Conservation (phyloP, 2,888 invertebrate species). For the Diplolepis rosae region DNA sequence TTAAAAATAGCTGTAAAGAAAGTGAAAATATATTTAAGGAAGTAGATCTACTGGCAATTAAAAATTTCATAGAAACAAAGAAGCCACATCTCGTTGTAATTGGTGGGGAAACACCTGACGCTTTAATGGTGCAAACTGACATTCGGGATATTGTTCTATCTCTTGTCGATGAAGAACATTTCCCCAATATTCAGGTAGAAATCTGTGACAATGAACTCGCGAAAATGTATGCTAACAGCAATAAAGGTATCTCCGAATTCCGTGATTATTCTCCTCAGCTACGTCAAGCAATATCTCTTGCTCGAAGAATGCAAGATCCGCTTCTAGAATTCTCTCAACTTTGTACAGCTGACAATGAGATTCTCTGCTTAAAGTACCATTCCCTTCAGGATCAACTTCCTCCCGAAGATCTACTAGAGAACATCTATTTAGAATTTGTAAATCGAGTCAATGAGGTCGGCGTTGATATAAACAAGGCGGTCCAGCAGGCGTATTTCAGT, state of each 20-base stretch:
- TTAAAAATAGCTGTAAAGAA: slow-evolving; percentile 83
- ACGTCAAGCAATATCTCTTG: slow-evolving; percentile 94
- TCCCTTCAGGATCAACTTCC: slow-evolving; percentile 86
- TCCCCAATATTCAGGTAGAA: slow-evolving; percentile 90
- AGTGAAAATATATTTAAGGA: slow-evolving; percentile 82
- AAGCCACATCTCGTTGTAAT: slow-evolving; percentile 96
- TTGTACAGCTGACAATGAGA: slow-evolving; percentile 97
- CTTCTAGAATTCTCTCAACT: slow-evolving; percentile 96
- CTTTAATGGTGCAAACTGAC: slow-evolving; percentile 86
- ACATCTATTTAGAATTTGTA: slow-evolving; percentile 91
- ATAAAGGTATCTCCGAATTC: slow-evolving; percentile 90
- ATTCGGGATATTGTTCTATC: slow-evolving; percentile 84
- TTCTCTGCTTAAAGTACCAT: slow-evolving; percentile 94
- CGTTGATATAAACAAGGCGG: slow-evolving; percentile 95
- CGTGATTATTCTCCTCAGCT: slow-evolving; percentile 93
- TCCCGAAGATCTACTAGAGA: slow-evolving; percentile 90
- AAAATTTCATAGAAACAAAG: slow-evolving; percentile 89
- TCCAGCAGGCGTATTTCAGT: slow-evolving; percentile 90
- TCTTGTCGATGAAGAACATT: slow-evolving; percentile 88
- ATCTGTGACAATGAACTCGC: slow-evolving; percentile 95
- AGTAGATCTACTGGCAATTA: slow-evolving; percentile 81
- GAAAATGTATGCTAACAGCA: slow-evolving; percentile 93
- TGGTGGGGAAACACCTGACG: slow-evolving; percentile 93
- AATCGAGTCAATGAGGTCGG: slow-evolving; percentile 98
- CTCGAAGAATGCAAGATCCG: slow-evolving; percentile 95